A percentile compares a stretch with the other conserved stretches of the same genome.
These are phyloP conservation scores for Oryzias melastigma DNA, from an alignment of 2,113 vertebrate genomes.

Conservation along the genomic window DNA sequence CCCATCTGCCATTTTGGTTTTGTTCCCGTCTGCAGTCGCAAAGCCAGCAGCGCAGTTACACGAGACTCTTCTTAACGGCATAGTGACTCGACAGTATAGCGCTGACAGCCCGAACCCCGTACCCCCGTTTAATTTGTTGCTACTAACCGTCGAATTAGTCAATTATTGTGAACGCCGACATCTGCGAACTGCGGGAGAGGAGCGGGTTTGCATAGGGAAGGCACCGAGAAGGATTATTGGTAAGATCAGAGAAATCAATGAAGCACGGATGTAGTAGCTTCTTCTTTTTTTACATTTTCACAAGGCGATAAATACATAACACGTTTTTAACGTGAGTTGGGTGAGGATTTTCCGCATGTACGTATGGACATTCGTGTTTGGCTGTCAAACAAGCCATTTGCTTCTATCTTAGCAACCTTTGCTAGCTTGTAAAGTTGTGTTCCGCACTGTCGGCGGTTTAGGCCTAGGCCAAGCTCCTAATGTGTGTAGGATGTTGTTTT, in stretches of 20 bases:
- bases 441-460: conserved; percentile 42
- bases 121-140: conserved; percentile 35
- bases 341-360: not conserved
- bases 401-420: conserved; percentile 23
- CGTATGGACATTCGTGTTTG: not conserved
- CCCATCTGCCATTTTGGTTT: conserved; percentile 85
- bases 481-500: conserved; percentile 43
- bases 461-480: conserved; percentile 60
- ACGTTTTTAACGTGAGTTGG: not conserved
- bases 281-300: conserved; percentile 21
- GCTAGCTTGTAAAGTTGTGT: conserved; percentile 67
- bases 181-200: conserved; percentile 65
- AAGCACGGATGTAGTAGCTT: conserved; percentile 56
- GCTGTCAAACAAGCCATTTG: conserved; percentile 21
- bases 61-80: conserved; percentile 53
- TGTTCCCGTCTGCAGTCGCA: conserved; percentile 79
- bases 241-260: conserved; percentile 74
- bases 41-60: conserved; percentile 71
- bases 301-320: not conserved
- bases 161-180: conserved; percentile 37
- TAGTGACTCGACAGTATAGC: conserved; percentile 82
- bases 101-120: conserved; percentile 41
- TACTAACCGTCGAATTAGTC: conserved; percentile 22
- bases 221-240: conserved; percentile 84
- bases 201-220: conserved; percentile 80